A percentile compares a stretch with the other conserved stretches of the same genome.
Conservation (phyloP, 2,888 invertebrate species). For the Campoplex nolae region DNA sequence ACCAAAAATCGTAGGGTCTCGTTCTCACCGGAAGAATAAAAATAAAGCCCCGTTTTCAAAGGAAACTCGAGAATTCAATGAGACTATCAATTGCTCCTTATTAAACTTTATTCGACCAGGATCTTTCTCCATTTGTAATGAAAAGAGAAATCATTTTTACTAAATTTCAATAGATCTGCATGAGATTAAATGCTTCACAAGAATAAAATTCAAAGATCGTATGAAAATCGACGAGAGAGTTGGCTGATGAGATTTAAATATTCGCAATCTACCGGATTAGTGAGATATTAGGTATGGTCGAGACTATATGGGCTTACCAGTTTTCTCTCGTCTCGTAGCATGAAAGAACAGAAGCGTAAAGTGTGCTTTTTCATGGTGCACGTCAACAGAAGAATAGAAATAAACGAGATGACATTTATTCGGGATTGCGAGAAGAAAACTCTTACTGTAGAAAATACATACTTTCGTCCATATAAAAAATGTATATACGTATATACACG, state of each 20-base stretch:
- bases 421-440: slow-evolving; percentile 13
- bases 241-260: slow-evolving; percentile 67
- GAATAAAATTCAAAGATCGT: slow-evolving; percentile 53
- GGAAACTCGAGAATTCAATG: not conserved
- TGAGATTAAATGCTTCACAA: not conserved
- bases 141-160: not conserved
- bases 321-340: slow-evolving; percentile 42
- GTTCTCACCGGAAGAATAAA: not conserved
- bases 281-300: slow-evolving; percentile 70
- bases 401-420: slow-evolving; percentile 21
- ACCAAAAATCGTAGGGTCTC: not conserved
- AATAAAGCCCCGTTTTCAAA: not conserved
- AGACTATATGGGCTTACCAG: slow-evolving; percentile 35
- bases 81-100: not conserved
- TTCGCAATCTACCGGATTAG: slow-evolving; percentile 72
- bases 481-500: slow-evolving; percentile 14
- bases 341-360: slow-evolving; percentile 38
- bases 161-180: not conserved
- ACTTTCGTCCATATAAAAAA: slow-evolving; percentile 18
- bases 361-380: slow-evolving; percentile 41
- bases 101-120: not conserved
- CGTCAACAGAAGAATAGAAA: slow-evolving; percentile 19
- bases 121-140: not conserved
- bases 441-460: not conserved
- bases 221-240: slow-evolving; percentile 62